Percentiles rank a stretch among this genome's conserved stretches.
Conservation (phyloP, 2,888 invertebrate species). For the Mimas tiliae region DNA sequence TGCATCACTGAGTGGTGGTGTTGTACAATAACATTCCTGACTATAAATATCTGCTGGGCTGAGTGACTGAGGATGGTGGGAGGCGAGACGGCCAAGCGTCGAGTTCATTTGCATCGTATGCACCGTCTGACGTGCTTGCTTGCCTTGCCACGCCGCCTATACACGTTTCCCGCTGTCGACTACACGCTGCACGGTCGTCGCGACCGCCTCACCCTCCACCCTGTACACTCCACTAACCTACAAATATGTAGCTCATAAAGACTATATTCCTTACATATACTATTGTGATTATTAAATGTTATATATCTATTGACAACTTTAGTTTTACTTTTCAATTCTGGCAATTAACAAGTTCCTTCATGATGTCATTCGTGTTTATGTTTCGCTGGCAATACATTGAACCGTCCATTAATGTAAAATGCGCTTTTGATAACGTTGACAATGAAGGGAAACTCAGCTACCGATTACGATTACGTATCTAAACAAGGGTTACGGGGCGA, state of each 20-base stretch:
- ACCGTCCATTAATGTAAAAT: slow-evolving; percentile 4
- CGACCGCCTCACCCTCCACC: not conserved
- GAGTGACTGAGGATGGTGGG: slow-evolving; percentile 52
- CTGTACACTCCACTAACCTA: not conserved
- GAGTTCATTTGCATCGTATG: slow-evolving; percentile 74
- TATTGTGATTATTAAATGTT: not conserved
- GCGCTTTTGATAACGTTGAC: not conserved
- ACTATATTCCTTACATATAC: not conserved
- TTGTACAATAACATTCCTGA: slow-evolving; percentile 74
- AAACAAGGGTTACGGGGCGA: not conserved
- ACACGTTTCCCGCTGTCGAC: not conserved
- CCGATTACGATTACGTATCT: slow-evolving; percentile 22
- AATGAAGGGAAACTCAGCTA: slow-evolving; percentile 2
- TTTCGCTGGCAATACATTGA: slow-evolving; percentile 13
- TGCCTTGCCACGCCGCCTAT: slow-evolving; percentile 3
- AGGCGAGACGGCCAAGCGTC: slow-evolving; percentile 50
- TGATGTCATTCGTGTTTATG: slow-evolving; percentile 19
- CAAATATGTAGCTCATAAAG: not conserved
- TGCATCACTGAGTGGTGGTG: slow-evolving; percentile 53
- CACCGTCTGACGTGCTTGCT: slow-evolving; percentile 46
- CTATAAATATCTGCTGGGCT: slow-evolving; percentile 71
- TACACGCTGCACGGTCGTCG: not conserved
- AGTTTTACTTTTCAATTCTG: slow-evolving; percentile 1
- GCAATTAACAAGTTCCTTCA: slow-evolving; percentile 29
- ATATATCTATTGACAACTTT: not conserved